Base-by-base conservation (phyloP, 2,797 vertebrate genomes). In the Amblyraja radiata region DNA sequence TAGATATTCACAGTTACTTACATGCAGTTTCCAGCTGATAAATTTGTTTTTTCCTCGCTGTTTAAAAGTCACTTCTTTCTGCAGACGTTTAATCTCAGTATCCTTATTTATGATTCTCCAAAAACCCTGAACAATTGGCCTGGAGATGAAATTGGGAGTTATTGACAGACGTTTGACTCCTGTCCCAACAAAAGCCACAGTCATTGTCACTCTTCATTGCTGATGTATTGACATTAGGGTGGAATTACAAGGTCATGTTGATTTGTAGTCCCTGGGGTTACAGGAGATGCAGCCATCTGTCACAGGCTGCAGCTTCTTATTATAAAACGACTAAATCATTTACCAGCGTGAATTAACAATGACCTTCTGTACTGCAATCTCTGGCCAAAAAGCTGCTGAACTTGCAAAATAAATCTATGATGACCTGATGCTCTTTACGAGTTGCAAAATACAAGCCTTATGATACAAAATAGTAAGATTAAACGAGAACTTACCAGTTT, bases 51-150 rank as follows among this genome's bases (percentile, higher is more conserved):
- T 21, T 21, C 18, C 21, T 54, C 36, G 7, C 71, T 28, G 8
- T 91, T 84, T 46, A 23, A 65, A 91, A 93, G 93, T 88, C 94
- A 93, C 84, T 88, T 68, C n/a, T 68, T 6, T 36, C 93, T 93
- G 93, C 94, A 95, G 94, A 95, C 94, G 95, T 96, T 96, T 95
- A 94, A 95, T 95, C 93, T 95, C 94, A 93, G 93, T 94, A 94
- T 95, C 94, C 95, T 95, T 97, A 96, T 96, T 97, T 96, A 96
- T 94, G 95, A 94, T 93, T 93, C 94, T 94, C 94, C 94, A 94
- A 93, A 95, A 95, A 96, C 95, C 95, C 93, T 90, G 94, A 94
- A 95, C 95, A 95, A 95, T 94, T 95, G 94, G 94, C 94, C 94
- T 36, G 14, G 94, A 93, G 94, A 90, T 94, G 94, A 73, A 94